These are phyloP conservation scores for Drosophila lowei DNA, from an alignment of 1,140 invertebrate genomes.

Conservation along the genomic window DNA sequence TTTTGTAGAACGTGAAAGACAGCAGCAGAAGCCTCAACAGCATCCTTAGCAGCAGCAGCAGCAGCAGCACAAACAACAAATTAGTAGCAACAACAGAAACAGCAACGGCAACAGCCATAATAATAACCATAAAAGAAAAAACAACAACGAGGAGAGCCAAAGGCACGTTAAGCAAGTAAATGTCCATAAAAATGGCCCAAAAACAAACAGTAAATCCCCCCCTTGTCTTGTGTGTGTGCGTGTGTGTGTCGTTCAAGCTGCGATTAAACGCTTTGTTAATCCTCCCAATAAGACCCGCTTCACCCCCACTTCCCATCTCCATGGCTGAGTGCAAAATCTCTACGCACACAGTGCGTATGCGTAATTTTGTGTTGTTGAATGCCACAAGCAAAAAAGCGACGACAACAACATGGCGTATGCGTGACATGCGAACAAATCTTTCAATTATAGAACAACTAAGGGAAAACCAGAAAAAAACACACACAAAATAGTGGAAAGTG, in stretches of 20 bases:
- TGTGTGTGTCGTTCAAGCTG: slow-evolving; percentile 58
- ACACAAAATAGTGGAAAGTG: slow-evolving; percentile 54
- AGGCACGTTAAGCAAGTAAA: slow-evolving; percentile 74
- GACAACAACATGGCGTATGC: slow-evolving; percentile 21
- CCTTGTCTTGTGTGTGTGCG: slow-evolving; percentile 9
- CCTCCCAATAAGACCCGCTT: slow-evolving; percentile 49
- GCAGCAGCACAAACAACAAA: slow-evolving; percentile 3
- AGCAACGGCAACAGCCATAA: slow-evolving; percentile 27
- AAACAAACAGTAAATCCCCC: slow-evolving; percentile 15
- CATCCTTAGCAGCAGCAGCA: slow-evolving; percentile 14
- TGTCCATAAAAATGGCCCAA: slow-evolving; percentile 70
- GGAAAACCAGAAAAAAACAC: not conserved
- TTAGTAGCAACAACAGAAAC: slow-evolving; percentile 24
- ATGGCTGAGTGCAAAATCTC: not conserved
- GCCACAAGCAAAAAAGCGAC: slow-evolving; percentile 4
- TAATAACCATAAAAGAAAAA: slow-evolving; percentile 43
- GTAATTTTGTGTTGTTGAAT: slow-evolving; percentile 35
- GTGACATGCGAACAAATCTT: slow-evolving; percentile 46
- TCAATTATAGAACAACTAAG: slow-evolving; percentile 52
- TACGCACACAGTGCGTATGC: slow-evolving; percentile 53
- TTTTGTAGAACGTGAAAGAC: slow-evolving; percentile 58
- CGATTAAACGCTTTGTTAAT: slow-evolving; percentile 78
- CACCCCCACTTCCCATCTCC: slow-evolving; percentile 1
- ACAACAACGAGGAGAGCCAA: slow-evolving; percentile 39
- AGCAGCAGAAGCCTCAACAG: slow-evolving; percentile 24